Conservation (phyloP, 2,113 vertebrate species). For the Leiothrix lutea region DNA sequence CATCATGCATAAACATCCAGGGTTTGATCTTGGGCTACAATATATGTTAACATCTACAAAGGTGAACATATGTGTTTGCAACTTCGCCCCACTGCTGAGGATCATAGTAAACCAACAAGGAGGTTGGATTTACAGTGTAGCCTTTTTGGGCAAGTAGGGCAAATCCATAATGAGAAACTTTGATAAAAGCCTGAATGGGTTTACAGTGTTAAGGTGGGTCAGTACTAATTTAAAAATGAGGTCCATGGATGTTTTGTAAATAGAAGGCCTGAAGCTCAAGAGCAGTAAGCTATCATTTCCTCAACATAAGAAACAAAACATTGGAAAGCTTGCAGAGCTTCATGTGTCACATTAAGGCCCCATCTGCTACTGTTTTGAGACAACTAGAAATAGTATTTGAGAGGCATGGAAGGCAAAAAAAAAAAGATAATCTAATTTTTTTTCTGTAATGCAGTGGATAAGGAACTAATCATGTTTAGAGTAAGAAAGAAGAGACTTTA, state of each 20-base stretch:
- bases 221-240: background rate
- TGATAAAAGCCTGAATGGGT: background rate
- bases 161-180: background rate
- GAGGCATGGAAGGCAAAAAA: background rate
- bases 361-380: background rate
- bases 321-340: background rate
- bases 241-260: background rate
- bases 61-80: slow-evolving; percentile 69
- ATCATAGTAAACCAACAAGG: slow-evolving; percentile 54
- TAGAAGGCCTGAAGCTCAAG: background rate
- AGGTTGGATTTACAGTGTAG: background rate
- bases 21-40: slow-evolving; percentile 68
- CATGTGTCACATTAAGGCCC: background rate
- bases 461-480: background rate
- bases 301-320: background rate
- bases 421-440: background rate
- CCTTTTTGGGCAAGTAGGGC: background rate
- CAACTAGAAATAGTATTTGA: background rate
- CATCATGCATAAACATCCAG: slow-evolving; percentile 64
- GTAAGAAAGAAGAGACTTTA: background rate
- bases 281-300: background rate
- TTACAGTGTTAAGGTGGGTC: background rate
- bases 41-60: slow-evolving; percentile 67
- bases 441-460: background rate
- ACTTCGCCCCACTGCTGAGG: slow-evolving; percentile 71